Evolutionary conservation across 2,888 invertebrate species (phyloP), one percentile per base, ranked within the genome.

Genomic region (Cataglyphis albicans): DNA sequence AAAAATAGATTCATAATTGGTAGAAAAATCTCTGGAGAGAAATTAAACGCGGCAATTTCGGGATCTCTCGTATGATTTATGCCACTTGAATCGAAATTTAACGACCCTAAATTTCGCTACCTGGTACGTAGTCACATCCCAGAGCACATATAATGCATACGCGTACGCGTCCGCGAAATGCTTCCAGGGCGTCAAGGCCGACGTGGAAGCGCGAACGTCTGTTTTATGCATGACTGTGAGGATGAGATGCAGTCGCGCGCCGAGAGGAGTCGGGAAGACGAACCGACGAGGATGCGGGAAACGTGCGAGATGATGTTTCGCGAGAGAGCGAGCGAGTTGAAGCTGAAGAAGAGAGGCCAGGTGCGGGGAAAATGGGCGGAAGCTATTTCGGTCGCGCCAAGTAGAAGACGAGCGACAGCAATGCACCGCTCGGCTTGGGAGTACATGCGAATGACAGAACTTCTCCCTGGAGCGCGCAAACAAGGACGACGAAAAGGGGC

Each of bases 221-320:
- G 87, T 91, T 88, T 90, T 88, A 90, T 90, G 91, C 88, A 90
- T 85, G 90, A 91, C 87, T 75, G 84, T 84, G 29, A 61, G 83
- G 67, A 72, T 72, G 85, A 86, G 87, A 81, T 85, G 86, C 32
- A 85, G 72, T 64, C 21, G 21, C 29, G 29, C 29, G 29, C 18
- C 35, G 6, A 6, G 35, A 78, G 81, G 78, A 82, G 83, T 81
- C 25, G 68, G n/a, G 83, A 85, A 84, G 84, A 81, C 73, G 72
- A 64, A 35, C 41, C 61, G 81, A 15, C 48, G 65, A 73, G 21
- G 57, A 59, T 44, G 32, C 6, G 7, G 52, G 52, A 48, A 61
- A 48, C 9, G 4, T 44, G 35, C 38, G 7, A 38, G 73, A 21
- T 15, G 48, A 52, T 81, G 32, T 38, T 59, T 25, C 59, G 38